Conservation (phyloP, 2,113 vertebrate species). For the Notarius quadriscutis region DNA sequence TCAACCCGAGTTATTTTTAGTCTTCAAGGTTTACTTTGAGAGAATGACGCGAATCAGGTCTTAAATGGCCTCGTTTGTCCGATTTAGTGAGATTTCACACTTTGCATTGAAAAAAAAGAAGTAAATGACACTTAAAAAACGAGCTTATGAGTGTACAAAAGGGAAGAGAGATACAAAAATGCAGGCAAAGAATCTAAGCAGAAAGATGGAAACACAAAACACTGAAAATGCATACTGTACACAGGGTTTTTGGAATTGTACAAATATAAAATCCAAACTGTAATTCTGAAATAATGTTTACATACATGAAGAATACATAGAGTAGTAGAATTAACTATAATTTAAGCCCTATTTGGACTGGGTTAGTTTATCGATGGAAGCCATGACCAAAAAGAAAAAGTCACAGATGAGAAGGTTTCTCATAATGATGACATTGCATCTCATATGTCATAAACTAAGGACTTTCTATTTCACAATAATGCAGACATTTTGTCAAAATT, state of each 20-base stretch:
- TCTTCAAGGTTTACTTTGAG: slow-evolving; percentile 20
- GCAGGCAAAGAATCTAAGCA: background rate
- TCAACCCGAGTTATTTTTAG: slow-evolving; percentile 46
- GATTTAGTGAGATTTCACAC: background rate
- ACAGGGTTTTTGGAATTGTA: background rate
- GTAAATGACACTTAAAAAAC: background rate
- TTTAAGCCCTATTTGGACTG: background rate
- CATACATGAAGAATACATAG: background rate
- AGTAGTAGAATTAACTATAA: background rate
- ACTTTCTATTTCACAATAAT: too few species aligned
- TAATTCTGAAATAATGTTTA: background rate
- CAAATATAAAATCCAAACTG: background rate
- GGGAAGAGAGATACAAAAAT: background rate
- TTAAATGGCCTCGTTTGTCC: background rate
- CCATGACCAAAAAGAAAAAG: too few species aligned
- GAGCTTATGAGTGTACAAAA: background rate
- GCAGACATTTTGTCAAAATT: too few species aligned
- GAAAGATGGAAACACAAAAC: background rate
- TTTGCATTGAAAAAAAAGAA: background rate
- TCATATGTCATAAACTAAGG: too few species aligned
- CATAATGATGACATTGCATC: too few species aligned
- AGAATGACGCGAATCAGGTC: slow-evolving; percentile 38
- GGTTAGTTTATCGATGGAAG: background rate
- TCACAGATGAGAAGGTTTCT: too few species aligned
- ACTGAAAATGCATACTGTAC: background rate